Evolutionary conservation across 2,888 invertebrate genomes (phyloP), one percentile per base, ranked within the genome.

Genomic region (Agrilus cyanescens): DNA sequence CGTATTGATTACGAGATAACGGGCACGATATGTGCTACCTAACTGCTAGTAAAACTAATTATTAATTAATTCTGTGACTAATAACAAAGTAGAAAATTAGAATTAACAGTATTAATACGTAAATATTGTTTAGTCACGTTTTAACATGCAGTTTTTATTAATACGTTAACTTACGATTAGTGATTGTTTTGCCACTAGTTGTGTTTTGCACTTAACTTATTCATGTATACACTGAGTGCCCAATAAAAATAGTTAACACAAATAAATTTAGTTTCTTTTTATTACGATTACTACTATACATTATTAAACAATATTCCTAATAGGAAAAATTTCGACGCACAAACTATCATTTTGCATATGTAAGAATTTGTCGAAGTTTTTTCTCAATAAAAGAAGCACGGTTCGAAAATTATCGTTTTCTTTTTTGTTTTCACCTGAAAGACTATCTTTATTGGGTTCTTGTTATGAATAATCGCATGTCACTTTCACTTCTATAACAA

Each of bases 171-270:
- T 25, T 25, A 25, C 25, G 25, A 25, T 25, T 25, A 25, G 25
- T 25, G 25, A 25, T 25, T 47, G 45, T 41, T 43, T 45, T 42
- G 36, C 41, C 47, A 47, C 53, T 53, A 50, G 52, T 52, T 53
- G 47, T 45, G 37, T 46, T 42, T 36, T 47, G 49, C 51, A 52
- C 49, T 42, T 41, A 39, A 45, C 36, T 33, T 48, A 37, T 45
- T 43, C 44, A 46, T 44, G 49, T 52, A 50, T 42, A 43, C 45
- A 47, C 43, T 60, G 66, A 65, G 65, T 66, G 66, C 66, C 66
- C 66, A 66, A 66, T 66, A 66, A 66, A 64, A 62, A 56, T 56
- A 57, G 59, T 61, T 62, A 8, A 58, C 59, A 64, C 60, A 62
- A 62, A 64, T 50, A 58, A 42, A 60, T 57, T 61, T 63, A 61